These are phyloP conservation scores for Aphis craccivora DNA, from an alignment of 1,140 invertebrate species.

Conservation along the genomic window DNA sequence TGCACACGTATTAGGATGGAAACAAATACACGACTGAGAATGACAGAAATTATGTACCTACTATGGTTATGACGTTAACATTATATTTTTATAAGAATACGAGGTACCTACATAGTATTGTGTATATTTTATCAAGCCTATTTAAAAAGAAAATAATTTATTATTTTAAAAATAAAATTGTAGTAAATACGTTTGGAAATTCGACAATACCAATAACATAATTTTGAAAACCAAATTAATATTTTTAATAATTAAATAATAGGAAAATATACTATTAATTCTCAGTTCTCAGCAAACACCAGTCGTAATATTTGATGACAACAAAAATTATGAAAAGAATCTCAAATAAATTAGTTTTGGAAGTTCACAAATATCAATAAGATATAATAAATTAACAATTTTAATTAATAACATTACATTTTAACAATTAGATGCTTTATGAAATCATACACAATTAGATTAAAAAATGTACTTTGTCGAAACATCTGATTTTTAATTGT, in stretches of 20 bases:
- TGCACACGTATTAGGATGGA: slow-evolving; percentile 44
- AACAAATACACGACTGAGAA: slow-evolving; percentile 19
- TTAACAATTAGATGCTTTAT: background rate
- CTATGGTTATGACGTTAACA: background rate
- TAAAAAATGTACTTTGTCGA: background rate
- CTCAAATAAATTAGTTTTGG: background rate
- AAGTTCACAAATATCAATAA: background rate
- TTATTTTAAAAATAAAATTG: background rate
- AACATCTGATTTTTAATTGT: background rate
- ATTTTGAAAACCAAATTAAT: background rate
- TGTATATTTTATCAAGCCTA: background rate
- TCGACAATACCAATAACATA: background rate
- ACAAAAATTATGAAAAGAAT: background rate
- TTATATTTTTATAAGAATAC: background rate
- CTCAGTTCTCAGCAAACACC: too few species aligned
- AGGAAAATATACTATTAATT: background rate
- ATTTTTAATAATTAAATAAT: background rate
- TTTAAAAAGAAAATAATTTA: background rate
- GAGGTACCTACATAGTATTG: too few species aligned
- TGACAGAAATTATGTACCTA: slow-evolving; percentile 30
- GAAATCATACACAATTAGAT: background rate
- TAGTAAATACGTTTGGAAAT: background rate
- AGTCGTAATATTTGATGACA: background rate
- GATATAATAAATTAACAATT: background rate
- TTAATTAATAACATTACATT: background rate